Percentiles rank a stretch among this genome's conserved stretches.
phyloP scores from a whole-genome alignment of 2,113 vertebrate species.

The Zapornia atra region DNA sequence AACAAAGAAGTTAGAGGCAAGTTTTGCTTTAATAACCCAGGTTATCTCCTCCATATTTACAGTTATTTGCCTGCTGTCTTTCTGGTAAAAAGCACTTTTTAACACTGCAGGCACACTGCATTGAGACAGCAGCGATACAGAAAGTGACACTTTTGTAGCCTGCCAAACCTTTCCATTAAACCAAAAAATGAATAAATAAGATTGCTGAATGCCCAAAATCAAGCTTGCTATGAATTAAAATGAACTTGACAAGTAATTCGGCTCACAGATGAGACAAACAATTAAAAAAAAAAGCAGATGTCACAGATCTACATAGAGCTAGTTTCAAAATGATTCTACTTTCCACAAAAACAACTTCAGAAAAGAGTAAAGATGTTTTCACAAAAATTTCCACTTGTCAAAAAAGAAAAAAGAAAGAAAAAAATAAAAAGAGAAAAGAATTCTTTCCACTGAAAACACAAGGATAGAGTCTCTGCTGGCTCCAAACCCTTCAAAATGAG shows the following conservation, averaged over 20 bases:
- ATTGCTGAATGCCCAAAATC: fast-evolving
- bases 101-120: too few species aligned
- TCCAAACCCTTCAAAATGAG: neutral
- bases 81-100: fast-evolving
- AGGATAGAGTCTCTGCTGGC: neutral
- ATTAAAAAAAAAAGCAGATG: neutral
- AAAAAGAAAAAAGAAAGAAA: too few species aligned
- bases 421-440: too few species aligned
- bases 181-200: neutral
- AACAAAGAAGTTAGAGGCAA: neutral
- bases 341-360: neutral
- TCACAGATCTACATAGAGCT: neutral
- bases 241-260: fast-evolving
- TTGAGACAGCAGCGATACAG: neutral
- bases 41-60: fast-evolving
- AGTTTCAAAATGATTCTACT: neutral
- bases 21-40: fast-evolving
- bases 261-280: fast-evolving
- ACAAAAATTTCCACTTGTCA: neutral
- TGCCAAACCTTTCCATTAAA: neutral
- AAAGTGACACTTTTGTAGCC: neutral
- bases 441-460: neutral
- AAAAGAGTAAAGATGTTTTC: neutral
- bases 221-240: fast-evolving
- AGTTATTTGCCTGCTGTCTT: neutral